Conservation (phyloP, 2,888 invertebrate species). For the Cerastis rubricosa region DNA sequence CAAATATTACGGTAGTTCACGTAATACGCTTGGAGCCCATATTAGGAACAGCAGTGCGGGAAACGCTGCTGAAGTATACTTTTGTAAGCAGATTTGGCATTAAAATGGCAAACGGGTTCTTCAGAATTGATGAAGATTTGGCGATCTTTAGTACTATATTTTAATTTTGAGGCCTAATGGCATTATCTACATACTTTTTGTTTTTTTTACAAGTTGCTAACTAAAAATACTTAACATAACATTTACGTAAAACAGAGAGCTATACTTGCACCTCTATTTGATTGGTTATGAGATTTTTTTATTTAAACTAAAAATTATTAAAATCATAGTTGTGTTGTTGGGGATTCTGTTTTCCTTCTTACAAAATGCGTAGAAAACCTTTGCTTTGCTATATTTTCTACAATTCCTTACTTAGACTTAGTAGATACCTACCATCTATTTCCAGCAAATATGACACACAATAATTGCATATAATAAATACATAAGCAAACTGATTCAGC, state of each 20-base stretch:
- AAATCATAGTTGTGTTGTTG: too few species aligned
- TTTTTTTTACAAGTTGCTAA: too few species aligned
- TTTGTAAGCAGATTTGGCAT: constrained; percentile 2
- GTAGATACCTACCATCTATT: constrained; percentile 13
- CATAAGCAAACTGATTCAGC: constrained; percentile 39
- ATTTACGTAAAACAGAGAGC: too few species aligned
- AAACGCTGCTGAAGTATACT: not conserved
- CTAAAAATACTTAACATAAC: too few species aligned
- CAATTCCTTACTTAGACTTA: not conserved
- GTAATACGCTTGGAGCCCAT: constrained; percentile 23
- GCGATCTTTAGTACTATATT: too few species aligned
- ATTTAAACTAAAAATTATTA: too few species aligned
- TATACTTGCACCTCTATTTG: too few species aligned
- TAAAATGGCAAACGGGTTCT: not conserved
- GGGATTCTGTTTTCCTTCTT: too few species aligned
- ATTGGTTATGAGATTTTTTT: too few species aligned
- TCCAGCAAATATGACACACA: constrained; percentile 40
- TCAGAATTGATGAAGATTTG: not conserved
- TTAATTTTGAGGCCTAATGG: too few species aligned
- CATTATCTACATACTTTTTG: too few species aligned
- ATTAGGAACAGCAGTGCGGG: constrained; percentile 1
- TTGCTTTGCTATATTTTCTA: not conserved
- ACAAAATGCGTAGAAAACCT: too few species aligned
- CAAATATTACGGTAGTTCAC: constrained; percentile 33
- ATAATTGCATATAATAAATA: constrained; percentile 32